A percentile compares a stretch with the other conserved stretches of the same genome.
Conservation (phyloP, 2,113 vertebrate species). For the Triplophysa tibetana region DNA sequence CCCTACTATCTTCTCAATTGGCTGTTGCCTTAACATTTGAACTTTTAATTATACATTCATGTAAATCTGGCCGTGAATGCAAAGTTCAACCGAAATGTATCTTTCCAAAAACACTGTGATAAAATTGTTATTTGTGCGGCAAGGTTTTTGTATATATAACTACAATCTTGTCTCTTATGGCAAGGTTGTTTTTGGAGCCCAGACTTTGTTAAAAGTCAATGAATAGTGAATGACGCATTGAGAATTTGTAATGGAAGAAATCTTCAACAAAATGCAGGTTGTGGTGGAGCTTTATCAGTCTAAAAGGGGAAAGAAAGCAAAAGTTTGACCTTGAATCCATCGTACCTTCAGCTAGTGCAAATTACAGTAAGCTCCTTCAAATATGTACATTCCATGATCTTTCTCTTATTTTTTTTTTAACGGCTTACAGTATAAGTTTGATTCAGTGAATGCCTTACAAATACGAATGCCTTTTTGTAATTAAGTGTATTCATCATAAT, state of each 20-base stretch:
- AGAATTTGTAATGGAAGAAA: constrained; percentile 12
- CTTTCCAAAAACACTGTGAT: constrained; percentile 26
- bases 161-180: not conserved
- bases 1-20: constrained; percentile 14
- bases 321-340: not conserved
- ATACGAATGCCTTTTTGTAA: constrained; percentile 54
- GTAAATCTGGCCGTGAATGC: not conserved
- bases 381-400: not conserved
- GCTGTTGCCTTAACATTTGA: not conserved
- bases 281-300: not conserved
- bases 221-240: not conserved
- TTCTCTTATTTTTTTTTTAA: not conserved
- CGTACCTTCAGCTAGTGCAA: not conserved
- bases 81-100: not conserved
- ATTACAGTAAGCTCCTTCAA: not conserved
- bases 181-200: not conserved
- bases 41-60: not conserved
- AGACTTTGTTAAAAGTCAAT: not conserved
- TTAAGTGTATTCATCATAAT: constrained; percentile 42
- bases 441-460: constrained; percentile 52
- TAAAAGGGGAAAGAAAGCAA: not conserved
- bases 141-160: constrained; percentile 21
- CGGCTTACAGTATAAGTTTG: not conserved
- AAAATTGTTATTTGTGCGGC: constrained; percentile 13
- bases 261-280: not conserved